phyloP scores from a whole-genome alignment of 2,113 vertebrate genomes.

The Tricholaema leucomelas region DNA sequence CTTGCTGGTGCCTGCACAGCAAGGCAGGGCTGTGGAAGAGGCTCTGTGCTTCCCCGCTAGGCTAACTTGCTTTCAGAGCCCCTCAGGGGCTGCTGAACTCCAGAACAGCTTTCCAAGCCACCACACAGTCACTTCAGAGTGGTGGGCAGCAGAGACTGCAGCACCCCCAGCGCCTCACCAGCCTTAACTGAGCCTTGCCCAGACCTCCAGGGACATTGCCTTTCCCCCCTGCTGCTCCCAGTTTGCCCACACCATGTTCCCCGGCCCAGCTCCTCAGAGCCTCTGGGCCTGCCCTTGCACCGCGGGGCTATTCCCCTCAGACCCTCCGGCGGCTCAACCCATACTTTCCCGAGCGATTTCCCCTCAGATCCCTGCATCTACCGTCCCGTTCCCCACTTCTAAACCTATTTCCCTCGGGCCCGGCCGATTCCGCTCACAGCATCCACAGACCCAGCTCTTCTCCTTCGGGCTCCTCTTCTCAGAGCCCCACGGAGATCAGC shows the following conservation, averaged over 20 bases:
- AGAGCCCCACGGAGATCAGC: no score
- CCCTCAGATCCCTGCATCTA: background rate
- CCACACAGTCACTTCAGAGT: fast-evolving
- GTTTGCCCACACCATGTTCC: background rate
- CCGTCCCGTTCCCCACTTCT: no score
- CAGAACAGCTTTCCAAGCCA: fast-evolving
- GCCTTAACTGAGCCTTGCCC: background rate
- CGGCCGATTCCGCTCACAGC: background rate
- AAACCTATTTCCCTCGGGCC: background rate
- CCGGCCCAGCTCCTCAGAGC: background rate
- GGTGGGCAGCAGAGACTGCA: fast-evolving
- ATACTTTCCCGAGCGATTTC: background rate
- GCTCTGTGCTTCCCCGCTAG: fast-evolving
- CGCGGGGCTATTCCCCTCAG: background rate
- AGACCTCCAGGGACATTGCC: no score
- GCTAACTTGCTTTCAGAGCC: background rate
- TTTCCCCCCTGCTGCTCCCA: background rate
- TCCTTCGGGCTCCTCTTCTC: background rate
- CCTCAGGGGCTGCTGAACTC: no score
- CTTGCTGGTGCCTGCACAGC: background rate
- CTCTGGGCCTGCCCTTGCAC: no score
- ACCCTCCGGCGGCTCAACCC: background rate
- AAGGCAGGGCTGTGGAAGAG: background rate
- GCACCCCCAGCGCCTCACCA: background rate
- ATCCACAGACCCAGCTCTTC: no score